Percentiles rank a stretch among this genome's conserved stretches.
Conservation (phyloP, 2,113 vertebrate species). For the Gorsachius goisagi region DNA sequence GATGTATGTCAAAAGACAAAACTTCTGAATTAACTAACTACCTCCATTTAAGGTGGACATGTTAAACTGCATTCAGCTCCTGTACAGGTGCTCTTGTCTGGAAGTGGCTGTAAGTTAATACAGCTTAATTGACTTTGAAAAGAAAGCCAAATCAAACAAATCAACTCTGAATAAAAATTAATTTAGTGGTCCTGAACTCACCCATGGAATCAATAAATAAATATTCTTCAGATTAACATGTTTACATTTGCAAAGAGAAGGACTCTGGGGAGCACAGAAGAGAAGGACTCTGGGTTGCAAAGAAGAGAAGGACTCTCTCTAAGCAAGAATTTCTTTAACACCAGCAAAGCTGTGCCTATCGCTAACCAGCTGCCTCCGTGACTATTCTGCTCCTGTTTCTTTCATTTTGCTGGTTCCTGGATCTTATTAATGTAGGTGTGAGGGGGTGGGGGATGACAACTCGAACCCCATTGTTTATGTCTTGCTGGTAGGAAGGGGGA, state of each 20-base stretch:
- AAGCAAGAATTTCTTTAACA: background rate
- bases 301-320: background rate
- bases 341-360: background rate
- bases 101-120: background rate
- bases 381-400: background rate
- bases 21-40: background rate
- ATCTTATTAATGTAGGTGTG: conserved; percentile 45
- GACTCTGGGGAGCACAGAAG: background rate
- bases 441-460: conserved; percentile 1
- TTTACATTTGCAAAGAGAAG: background rate
- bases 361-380: background rate
- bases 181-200: background rate
- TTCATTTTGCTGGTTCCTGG: conserved; percentile 26
- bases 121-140: background rate
- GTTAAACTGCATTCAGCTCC: background rate
- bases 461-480: conserved; percentile 39
- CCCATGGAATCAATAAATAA: background rate
- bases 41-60: background rate
- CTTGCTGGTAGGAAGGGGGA: background rate
- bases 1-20: background rate
- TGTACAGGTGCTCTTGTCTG: background rate
- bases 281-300: background rate
- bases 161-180: background rate
- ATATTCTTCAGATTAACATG: background rate
- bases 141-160: background rate